These are phyloP conservation scores for Diprion similis DNA, from an alignment of 1,140 invertebrate species.

Conservation along the genomic window DNA sequence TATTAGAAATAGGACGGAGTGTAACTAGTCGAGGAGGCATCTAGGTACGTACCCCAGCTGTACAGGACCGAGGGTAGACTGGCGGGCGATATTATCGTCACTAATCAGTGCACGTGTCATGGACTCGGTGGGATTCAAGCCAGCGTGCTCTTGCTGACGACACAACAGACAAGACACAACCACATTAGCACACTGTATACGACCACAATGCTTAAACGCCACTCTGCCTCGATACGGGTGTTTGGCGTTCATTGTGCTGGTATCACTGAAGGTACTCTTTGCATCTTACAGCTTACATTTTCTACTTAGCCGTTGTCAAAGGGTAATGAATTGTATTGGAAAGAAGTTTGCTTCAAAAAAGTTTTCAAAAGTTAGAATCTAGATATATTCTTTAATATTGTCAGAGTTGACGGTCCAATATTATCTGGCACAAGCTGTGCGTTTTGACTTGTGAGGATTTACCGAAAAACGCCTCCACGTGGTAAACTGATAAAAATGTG, in stretches of 20 bases:
- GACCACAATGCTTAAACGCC: conserved; percentile 55
- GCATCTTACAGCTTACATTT: conserved; percentile 29
- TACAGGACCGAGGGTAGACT: conserved; percentile 81
- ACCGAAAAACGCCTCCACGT: no score
- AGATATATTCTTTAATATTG: no score
- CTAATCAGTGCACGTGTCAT: conserved; percentile 91
- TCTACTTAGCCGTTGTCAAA: no score
- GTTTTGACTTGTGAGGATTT: no score
- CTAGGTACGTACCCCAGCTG: conserved; percentile 87
- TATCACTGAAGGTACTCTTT: conserved; percentile 38
- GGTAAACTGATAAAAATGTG: no score
- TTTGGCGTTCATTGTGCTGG: conserved; percentile 42
- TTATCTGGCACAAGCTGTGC: no score
- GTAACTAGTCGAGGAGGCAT: conserved; percentile 36
- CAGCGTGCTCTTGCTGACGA: conserved; percentile 85
- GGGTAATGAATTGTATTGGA: no score
- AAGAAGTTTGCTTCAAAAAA: no score
- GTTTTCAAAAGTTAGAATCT: no score
- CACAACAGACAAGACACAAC: conserved; percentile 70
- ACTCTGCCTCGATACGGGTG: conserved; percentile 41
- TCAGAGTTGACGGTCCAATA: no score
- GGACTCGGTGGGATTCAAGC: conserved; percentile 87
- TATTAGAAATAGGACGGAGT: not conserved
- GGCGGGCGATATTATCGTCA: conserved; percentile 84
- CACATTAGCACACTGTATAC: conserved; percentile 67